Evolutionary conservation across 2,888 invertebrate genomes (phyloP), one percentile per base, ranked within the genome.

Genomic region (Ametastegia equiseti): DNA sequence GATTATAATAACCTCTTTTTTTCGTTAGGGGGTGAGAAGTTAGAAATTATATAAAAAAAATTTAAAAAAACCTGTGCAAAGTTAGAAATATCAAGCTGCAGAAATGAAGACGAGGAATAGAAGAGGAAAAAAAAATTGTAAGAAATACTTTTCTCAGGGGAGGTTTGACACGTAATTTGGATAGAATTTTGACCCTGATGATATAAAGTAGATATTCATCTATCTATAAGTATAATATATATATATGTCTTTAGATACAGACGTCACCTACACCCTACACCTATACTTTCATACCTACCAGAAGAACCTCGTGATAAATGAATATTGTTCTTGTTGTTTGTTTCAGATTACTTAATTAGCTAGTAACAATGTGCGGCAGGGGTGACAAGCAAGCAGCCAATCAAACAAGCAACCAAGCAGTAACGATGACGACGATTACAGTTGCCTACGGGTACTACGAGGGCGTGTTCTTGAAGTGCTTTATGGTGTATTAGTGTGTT

Each of bases 241-340:
- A 11, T 47, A 45, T 47, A 71, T 71, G 47, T 13, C 27, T 71
- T 71, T n/a, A 47, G 71, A 71, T 71, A 71, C 6, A 5, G 45
- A 11, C 42, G 1, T n/a, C n/a, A 63, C 9, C 63, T 30, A 42
- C 42, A 9, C 5, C 42, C 42, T 42, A 6, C 54, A 23, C 54
- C 54, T 54, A 19, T 57, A 27, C 27, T 27, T 4, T 11, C 5
- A 13, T 30, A 30, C 30, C 15, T 27, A 30, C 60, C 19, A 15
- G 2, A 30, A 19, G 27, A 69, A 7, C 69, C 45, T 42, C 30
- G 60, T 60, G 60, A 78, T 78, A 78, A 42, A 78, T 78, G 78
- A 78, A 78, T 78, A 78, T 78, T 78, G 78, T 42, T 78, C 42
- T 78, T 78, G 60, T 78, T 60, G 60, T 78, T 60, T 78, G 78